Conservation (phyloP, 2,888 invertebrate genomes). For the Dromius quadrimaculatus region DNA sequence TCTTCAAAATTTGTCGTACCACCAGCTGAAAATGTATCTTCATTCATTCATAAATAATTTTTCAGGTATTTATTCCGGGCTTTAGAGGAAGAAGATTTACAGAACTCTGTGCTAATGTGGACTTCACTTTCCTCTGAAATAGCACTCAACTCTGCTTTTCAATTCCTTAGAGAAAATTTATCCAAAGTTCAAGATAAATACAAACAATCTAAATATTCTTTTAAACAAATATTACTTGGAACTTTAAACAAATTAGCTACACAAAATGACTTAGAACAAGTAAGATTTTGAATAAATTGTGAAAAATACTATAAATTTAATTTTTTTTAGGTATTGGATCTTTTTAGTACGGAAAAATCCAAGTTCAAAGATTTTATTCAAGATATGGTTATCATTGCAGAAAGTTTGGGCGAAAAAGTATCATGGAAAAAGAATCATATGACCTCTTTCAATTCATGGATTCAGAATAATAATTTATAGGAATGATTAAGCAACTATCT, state of each 20-base stretch:
- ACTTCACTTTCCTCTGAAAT: constrained; percentile 62
- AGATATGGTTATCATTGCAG: constrained; percentile 62
- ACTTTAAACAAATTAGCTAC: constrained; percentile 63
- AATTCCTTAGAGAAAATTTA: constrained; percentile 64
- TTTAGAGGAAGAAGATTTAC: constrained; percentile 61
- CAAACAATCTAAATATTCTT: constrained; percentile 60
- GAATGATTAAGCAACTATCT: constrained; percentile 1
- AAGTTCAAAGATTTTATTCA: constrained; percentile 61
- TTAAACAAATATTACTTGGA: constrained; percentile 62
- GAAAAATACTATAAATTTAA: constrained; percentile 7
- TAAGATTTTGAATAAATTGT: constrained; percentile 56
- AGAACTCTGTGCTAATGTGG: constrained; percentile 63
- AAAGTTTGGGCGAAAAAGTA: constrained; percentile 63
- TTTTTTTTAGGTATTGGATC: constrained; percentile 62
- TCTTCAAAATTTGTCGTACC: too few relatives aligned
- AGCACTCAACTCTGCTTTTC: constrained; percentile 62
- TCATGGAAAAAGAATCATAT: constrained; percentile 62
- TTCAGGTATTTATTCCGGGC: constrained; percentile 63
- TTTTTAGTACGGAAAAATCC: constrained; percentile 62
- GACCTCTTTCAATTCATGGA: constrained; percentile 32
- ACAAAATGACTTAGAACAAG: constrained; percentile 64
- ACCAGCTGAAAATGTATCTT: too few relatives aligned
- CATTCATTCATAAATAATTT: too few relatives aligned
- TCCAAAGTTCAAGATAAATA: constrained; percentile 61
- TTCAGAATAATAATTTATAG: constrained; percentile 23